Conservation (phyloP, 2,888 invertebrate genomes). For the Heliconius hortense region DNA sequence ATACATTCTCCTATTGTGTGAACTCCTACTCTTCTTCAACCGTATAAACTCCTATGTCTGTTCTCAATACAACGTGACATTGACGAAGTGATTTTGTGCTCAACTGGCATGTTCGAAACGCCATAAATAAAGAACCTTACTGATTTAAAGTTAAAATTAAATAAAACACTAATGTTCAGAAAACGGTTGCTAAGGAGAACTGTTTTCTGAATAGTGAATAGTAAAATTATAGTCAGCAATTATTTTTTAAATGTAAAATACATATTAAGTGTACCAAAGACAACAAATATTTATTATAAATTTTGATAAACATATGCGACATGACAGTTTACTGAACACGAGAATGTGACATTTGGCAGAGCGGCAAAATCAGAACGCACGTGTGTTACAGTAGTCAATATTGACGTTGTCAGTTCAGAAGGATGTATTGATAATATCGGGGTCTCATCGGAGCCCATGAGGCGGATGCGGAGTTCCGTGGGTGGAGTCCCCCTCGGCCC, state of each 20-base stretch:
- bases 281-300: neutral
- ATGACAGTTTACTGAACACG: slow-evolving; percentile 36
- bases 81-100: too few relatives aligned
- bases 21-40: too few relatives aligned
- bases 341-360: slow-evolving; percentile 21
- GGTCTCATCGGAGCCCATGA: slow-evolving; percentile 67
- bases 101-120: too few relatives aligned
- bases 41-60: too few relatives aligned
- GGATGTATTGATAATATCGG: slow-evolving; percentile 59
- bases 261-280: neutral
- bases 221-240: neutral
- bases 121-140: too few relatives aligned
- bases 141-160: neutral
- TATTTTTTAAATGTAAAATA: too few relatives aligned
- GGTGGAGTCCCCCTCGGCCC: slow-evolving; percentile 70
- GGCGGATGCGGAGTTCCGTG: slow-evolving; percentile 79
- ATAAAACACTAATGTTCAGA: neutral
- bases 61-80: too few relatives aligned
- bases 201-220: too few relatives aligned
- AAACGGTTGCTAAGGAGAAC: too few relatives aligned
- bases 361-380: slow-evolving; percentile 34
- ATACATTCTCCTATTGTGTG: too few relatives aligned
- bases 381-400: slow-evolving; percentile 41
- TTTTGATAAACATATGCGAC: neutral
- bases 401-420: slow-evolving; percentile 47